Percentiles rank a stretch among this genome's conserved stretches.
These are phyloP conservation scores for Drosophila tani DNA, from an alignment of 1,140 invertebrate genomes.

Conservation along the genomic window DNA sequence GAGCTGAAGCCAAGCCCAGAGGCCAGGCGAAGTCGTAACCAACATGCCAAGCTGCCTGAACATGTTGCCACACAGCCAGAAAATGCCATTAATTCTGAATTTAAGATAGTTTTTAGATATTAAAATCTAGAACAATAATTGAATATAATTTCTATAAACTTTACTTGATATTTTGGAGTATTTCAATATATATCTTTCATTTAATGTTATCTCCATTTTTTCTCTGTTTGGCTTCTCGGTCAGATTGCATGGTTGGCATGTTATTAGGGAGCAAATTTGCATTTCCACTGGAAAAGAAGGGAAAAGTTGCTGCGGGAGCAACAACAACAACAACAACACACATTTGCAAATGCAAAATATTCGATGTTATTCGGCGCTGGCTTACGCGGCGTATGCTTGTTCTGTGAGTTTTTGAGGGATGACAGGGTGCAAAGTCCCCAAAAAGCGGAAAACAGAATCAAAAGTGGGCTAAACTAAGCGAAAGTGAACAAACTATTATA, in stretches of 20 bases:
- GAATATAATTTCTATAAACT: no score
- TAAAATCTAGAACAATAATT: background rate
- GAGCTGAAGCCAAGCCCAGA: constrained; percentile 8
- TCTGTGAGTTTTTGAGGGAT: constrained; percentile 17
- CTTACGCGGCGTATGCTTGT: constrained; percentile 41
- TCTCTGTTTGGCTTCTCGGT: constrained; percentile 6
- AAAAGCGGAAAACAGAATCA: background rate
- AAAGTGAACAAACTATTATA: background rate
- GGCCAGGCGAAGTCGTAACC: background rate
- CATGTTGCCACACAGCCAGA: constrained; percentile 3
- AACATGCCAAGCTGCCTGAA: constrained; percentile 7
- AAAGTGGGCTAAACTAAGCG: background rate
- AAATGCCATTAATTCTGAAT: background rate
- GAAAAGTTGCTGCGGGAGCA: constrained; percentile 9
- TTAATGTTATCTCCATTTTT: background rate
- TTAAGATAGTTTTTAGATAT: rapidly evolving
- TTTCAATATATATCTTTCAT: background rate
- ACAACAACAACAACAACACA: constrained; percentile 16
- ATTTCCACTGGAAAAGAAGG: constrained; percentile 13
- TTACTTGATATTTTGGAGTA: no score
- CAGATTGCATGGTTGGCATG: constrained; percentile 38
- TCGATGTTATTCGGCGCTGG: constrained; percentile 33
- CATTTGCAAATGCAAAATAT: constrained; percentile 43
- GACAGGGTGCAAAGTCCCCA: background rate
- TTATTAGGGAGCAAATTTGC: constrained; percentile 43